Evolutionary conservation across 2,888 invertebrate genomes (phyloP).

Genomic region (Eupelmus urozonus): DNA sequence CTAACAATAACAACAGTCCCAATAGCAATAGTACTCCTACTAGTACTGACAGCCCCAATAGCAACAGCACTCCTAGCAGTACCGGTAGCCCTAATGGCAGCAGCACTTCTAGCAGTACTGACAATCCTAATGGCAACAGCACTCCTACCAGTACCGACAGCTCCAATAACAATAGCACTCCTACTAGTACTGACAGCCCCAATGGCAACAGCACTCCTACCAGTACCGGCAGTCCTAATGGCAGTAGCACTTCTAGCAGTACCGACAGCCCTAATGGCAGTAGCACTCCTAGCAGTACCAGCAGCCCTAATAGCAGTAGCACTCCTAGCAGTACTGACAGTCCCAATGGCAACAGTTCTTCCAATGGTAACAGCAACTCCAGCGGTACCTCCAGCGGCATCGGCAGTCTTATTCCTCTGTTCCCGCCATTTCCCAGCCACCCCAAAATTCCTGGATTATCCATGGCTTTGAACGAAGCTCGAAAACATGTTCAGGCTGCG

Average conservation of each 20-base stretch:
- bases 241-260: too few species aligned
- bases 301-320: neutral
- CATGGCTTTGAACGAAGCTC: constrained; percentile 58
- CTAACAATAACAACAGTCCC: too few species aligned
- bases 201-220: too few species aligned
- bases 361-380: neutral
- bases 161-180: neutral
- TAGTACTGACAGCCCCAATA: too few species aligned
- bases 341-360: too few species aligned
- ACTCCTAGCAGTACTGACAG: too few species aligned
- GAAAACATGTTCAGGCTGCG: constrained; percentile 56
- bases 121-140: neutral
- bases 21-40: neutral
- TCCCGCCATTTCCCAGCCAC: neutral
- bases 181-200: too few species aligned
- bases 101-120: neutral
- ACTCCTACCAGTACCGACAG: neutral
- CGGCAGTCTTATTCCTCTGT: constrained; percentile 3
- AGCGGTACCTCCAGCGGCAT: neutral
- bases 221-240: too few species aligned
- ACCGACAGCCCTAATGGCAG: too few species aligned
- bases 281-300: constrained; percentile 1
- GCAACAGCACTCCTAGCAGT: neutral
- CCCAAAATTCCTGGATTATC: constrained; percentile 56
- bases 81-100: too few species aligned